These are phyloP conservation scores for Pagetopsis macropterus DNA, from an alignment of 2,797 vertebrate species.

Conservation along the genomic window DNA sequence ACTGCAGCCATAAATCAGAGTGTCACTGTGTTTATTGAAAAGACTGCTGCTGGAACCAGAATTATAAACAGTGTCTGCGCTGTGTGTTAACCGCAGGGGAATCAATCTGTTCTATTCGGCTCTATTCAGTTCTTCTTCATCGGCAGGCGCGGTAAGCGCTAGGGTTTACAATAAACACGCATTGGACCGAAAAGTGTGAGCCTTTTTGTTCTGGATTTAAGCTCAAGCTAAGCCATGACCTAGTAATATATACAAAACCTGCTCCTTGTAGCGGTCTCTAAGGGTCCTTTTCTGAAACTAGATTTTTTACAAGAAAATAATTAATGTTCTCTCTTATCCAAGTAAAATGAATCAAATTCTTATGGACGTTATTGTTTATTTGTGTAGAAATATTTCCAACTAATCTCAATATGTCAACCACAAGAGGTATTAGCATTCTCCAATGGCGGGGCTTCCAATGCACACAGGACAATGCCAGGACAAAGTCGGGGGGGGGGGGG, in stretches of 20 bases:
- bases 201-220: conserved; percentile 24
- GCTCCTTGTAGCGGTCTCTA: neutral
- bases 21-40: conserved; percentile 79
- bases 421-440: neutral
- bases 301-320: neutral
- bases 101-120: conserved; percentile 56
- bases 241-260: conserved; percentile 3
- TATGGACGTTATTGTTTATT: neutral
- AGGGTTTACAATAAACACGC: conserved; percentile 55
- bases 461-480: too few species aligned
- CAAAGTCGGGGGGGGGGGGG: too few species aligned
- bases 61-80: conserved; percentile 75
- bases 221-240: conserved; percentile 17
- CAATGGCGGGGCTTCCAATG: too few species aligned
- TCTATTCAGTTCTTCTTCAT: conserved; percentile 38
- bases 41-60: conserved; percentile 69
- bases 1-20: conserved; percentile 64
- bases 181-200: conserved; percentile 34
- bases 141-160: conserved; percentile 34
- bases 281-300: too few species aligned
- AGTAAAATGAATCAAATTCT: neutral
- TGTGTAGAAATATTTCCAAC: neutral
- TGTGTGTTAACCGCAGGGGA: conserved; percentile 60
- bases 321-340: neutral
- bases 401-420: neutral